phyloP scores from a whole-genome alignment of 2,113 vertebrate genomes.

The Gadus macrocephalus region DNA sequence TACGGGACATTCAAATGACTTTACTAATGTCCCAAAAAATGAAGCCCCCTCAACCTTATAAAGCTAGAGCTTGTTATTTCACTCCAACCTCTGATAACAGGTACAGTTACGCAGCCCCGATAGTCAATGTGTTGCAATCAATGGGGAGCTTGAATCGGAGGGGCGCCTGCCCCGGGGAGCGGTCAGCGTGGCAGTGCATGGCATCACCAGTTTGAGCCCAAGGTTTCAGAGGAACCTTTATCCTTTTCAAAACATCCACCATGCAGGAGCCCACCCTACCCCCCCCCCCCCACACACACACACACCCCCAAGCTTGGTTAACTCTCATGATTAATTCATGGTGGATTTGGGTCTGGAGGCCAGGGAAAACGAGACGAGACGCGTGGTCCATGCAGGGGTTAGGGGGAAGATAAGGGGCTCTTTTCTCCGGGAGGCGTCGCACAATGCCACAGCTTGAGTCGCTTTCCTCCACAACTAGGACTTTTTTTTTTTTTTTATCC shows the following conservation, averaged over 20 bases:
- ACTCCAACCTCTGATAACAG: not conserved
- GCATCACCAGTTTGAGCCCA: slow-evolving; percentile 64
- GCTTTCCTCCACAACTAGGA: slow-evolving; percentile 42
- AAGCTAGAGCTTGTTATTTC: not conserved
- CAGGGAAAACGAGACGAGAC: slow-evolving; percentile 49
- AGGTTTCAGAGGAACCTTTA: slow-evolving; percentile 59
- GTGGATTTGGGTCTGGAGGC: slow-evolving; percentile 72
- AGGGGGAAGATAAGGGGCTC: slow-evolving; percentile 59
- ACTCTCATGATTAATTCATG: slow-evolving; percentile 78
- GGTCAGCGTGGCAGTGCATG: slow-evolving; percentile 49
- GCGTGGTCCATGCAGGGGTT: slow-evolving; percentile 53
- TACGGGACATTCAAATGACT: too few species aligned
- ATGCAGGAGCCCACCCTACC: slow-evolving; percentile 16
- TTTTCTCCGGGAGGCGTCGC: slow-evolving; percentile 49
- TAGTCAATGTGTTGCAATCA: slow-evolving; percentile 10
- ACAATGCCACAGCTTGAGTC: slow-evolving; percentile 44
- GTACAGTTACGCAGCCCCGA: not conserved
- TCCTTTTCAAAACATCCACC: slow-evolving; percentile 40
- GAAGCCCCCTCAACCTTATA: not conserved
- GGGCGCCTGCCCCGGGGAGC: slow-evolving; percentile 55
- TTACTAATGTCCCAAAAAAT: too few species aligned
- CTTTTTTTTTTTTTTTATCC: slow-evolving; percentile 32
- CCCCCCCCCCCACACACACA: slow-evolving; percentile 2
- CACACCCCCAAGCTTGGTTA: slow-evolving; percentile 67
- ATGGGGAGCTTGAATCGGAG: slow-evolving; percentile 66